A percentile compares a stretch with the other conserved stretches of the same genome.
Conservation (phyloP, 2,888 invertebrate genomes). For the Thymelicus lineola region DNA sequence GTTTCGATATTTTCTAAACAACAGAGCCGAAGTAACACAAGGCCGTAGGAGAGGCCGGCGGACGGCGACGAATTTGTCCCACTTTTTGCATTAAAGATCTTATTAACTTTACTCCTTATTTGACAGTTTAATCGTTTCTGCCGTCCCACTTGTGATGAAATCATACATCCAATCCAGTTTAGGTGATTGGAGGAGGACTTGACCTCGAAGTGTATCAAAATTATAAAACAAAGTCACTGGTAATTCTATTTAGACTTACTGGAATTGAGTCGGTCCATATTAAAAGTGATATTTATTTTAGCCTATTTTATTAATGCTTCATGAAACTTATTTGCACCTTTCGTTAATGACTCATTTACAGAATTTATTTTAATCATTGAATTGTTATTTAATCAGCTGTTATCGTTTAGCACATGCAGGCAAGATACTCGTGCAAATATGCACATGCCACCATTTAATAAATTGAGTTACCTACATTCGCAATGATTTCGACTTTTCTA, state of each 20-base stretch:
- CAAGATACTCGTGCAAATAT: no score
- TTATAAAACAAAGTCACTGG: constrained; percentile 25
- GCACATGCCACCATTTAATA: no score
- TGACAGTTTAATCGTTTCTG: constrained; percentile 14
- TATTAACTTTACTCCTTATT: constrained; percentile 22
- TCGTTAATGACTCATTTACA: no score
- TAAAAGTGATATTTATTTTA: background rate
- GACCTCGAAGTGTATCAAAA: constrained; percentile 23
- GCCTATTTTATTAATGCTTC: no score
- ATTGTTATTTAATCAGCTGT: constrained; percentile 1
- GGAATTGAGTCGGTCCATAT: background rate
- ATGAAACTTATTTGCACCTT: no score
- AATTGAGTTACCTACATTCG: no score
- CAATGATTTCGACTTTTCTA: background rate
- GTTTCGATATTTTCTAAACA: constrained; percentile 14
- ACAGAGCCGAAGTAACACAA: constrained; percentile 49
- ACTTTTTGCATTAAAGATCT: background rate
- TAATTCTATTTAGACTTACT: background rate
- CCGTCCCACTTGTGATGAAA: constrained; percentile 27
- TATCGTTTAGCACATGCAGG: background rate
- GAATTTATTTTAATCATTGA: background rate
- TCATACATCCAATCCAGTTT: constrained; percentile 16
- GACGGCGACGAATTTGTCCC: constrained; percentile 31
- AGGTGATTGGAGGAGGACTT: constrained; percentile 22
- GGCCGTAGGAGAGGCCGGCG: constrained; percentile 58